These are phyloP conservation scores for Lacerta viridis DNA, from an alignment of 2,797 vertebrate genomes.

Conservation along the genomic window DNA sequence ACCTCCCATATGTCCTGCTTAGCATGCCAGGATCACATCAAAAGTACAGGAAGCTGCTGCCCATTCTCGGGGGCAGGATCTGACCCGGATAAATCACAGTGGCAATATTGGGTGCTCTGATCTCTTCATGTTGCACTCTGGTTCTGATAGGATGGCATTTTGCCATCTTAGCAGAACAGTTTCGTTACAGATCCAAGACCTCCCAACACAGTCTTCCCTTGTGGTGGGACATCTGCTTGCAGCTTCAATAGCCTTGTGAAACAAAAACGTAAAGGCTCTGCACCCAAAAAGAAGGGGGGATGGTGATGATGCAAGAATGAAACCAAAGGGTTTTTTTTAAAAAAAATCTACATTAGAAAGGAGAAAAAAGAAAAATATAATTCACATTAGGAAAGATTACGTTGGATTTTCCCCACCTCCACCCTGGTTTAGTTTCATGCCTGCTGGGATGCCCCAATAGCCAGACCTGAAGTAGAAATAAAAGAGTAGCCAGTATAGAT, in stretches of 20 bases:
- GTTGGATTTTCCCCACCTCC: background rate
- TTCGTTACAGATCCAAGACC: background rate
- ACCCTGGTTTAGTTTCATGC: background rate
- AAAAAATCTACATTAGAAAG: background rate
- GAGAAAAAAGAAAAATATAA: background rate
- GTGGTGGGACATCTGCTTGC: background rate
- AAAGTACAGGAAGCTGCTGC: background rate
- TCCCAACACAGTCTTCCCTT: background rate
- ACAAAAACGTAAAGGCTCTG: background rate
- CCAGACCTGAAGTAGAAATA: background rate
- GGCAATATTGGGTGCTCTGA: background rate
- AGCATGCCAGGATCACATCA: background rate
- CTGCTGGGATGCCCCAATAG: background rate
- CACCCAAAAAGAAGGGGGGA: background rate
- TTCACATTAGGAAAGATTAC: background rate
- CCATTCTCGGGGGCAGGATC: background rate
- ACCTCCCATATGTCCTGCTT: background rate
- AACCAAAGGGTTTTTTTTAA: background rate
- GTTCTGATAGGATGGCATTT: background rate
- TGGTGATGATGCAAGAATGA: background rate
- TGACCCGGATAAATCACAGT: background rate
- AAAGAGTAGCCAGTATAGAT: background rate
- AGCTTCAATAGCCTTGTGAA: background rate
- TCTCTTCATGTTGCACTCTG: background rate
- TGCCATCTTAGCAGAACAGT: background rate